Evolutionary conservation across 2,113 vertebrate species (phyloP).

Genomic region (Rhinogobius similis): DNA sequence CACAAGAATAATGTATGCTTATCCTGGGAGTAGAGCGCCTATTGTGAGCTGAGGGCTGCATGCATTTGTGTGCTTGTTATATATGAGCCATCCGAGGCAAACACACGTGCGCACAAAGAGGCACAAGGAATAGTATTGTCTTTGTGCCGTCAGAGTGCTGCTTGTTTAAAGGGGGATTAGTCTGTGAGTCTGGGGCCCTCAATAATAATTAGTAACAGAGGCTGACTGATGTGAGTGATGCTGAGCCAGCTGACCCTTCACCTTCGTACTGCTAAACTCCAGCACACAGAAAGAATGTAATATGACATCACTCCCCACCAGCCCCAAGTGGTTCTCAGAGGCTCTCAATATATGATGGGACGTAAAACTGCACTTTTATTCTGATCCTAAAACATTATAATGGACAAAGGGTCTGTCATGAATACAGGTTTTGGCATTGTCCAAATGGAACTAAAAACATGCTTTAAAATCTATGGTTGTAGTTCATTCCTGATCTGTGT

Average conservation of each 20-base stretch:
- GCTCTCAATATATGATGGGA: slow-evolving; percentile 27
- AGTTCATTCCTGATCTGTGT: no score
- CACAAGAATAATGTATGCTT: slow-evolving; percentile 15
- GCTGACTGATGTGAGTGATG: slow-evolving; percentile 71
- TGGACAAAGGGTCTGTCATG: background rate
- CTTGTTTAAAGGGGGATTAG: slow-evolving; percentile 46
- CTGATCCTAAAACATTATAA: slow-evolving; percentile 2
- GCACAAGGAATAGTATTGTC: slow-evolving; percentile 62
- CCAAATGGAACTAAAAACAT: background rate
- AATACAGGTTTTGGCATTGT: background rate
- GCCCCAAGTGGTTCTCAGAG: slow-evolving; percentile 6
- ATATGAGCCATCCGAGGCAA: slow-evolving; percentile 31
- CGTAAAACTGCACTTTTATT: slow-evolving; percentile 15
- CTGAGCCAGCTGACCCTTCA: slow-evolving; percentile 64
- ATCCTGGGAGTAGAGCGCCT: background rate
- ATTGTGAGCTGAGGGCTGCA: slow-evolving; percentile 3
- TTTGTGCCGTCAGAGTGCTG: slow-evolving; percentile 62
- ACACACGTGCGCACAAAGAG: slow-evolving; percentile 17
- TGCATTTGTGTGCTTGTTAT: slow-evolving; percentile 32
- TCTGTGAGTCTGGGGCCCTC: slow-evolving; percentile 51
- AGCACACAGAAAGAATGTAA: slow-evolving; percentile 42
- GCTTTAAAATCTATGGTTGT: background rate
- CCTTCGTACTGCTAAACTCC: slow-evolving; percentile 40
- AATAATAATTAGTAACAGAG: slow-evolving; percentile 73
- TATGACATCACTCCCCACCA: slow-evolving; percentile 58